A percentile compares a stretch with the other conserved stretches of the same genome.
These are phyloP conservation scores for Prosapia bicincta DNA, from an alignment of 2,888 invertebrate genomes.

Conservation along the genomic window DNA sequence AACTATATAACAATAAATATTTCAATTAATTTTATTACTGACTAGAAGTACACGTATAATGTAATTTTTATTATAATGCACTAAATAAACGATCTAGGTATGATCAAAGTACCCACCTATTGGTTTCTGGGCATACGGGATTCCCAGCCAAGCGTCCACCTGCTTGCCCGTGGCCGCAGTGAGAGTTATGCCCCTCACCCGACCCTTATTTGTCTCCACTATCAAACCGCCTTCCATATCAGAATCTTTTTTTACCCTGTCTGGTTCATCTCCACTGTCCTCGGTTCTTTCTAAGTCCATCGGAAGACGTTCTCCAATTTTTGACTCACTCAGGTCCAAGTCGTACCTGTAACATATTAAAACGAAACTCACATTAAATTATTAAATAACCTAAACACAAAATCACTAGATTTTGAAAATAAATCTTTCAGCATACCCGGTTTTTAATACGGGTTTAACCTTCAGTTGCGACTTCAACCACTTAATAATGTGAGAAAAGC, in stretches of 20 bases:
- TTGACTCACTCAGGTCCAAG: conserved; percentile 5
- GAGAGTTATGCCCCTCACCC: conserved; percentile 69
- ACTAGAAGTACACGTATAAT: too few relatives aligned
- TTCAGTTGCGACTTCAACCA: too few relatives aligned
- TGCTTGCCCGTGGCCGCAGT: conserved; percentile 72
- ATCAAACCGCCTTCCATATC: conserved; percentile 63
- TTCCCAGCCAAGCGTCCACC: conserved; percentile 80
- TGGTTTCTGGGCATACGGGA: conserved; percentile 79
- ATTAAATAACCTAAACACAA: too few relatives aligned
- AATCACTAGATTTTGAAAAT: too few relatives aligned
- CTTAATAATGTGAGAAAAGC: too few relatives aligned
- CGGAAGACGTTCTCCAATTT: background rate
- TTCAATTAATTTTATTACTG: too few relatives aligned
- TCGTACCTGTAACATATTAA: conserved; percentile 13
- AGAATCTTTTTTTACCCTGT: background rate
- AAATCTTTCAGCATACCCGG: too few relatives aligned
- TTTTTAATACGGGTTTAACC: too few relatives aligned
- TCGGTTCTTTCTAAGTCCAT: background rate
- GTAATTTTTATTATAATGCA: too few relatives aligned
- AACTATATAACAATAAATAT: too few relatives aligned
- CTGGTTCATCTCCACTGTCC: background rate
- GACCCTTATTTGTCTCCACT: conserved; percentile 74
- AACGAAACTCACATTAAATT: too few relatives aligned
- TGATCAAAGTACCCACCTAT: conserved; percentile 55
- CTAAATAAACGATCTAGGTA: too few relatives aligned